Evolutionary conservation across 2,797 vertebrate species (phyloP).

Genomic region (Darevskia nairensis): DNA sequence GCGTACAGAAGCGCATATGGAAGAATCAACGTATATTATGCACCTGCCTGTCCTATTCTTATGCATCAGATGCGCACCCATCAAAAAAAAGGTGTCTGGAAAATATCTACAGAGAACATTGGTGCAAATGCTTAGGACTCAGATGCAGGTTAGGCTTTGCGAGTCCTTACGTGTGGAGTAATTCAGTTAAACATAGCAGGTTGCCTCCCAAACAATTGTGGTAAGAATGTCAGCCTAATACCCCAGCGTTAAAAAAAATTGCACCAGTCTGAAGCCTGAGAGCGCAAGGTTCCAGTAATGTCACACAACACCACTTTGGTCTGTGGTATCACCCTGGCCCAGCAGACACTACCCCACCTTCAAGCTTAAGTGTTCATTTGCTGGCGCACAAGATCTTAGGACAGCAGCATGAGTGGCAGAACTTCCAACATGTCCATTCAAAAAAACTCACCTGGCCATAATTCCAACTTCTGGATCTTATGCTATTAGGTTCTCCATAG

Average conservation of each 20-base stretch:
- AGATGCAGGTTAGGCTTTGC: not conserved
- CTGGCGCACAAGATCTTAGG: not conserved
- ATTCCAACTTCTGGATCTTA: slow-evolving; percentile 90
- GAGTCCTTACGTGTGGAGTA: not conserved
- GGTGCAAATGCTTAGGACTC: not conserved
- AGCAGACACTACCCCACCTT: no score
- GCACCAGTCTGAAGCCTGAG: not conserved
- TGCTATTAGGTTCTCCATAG: slow-evolving; percentile 83
- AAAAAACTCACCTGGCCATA: slow-evolving; percentile 89
- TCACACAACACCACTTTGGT: not conserved
- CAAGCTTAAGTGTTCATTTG: not conserved
- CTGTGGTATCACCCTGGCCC: not conserved
- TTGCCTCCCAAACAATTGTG: no score
- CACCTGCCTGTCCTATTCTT: not conserved
- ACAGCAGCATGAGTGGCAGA: not conserved
- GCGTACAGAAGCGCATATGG: not conserved
- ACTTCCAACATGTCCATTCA: not conserved
- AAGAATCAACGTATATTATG: not conserved
- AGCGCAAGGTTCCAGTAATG: not conserved
- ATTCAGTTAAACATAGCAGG: not conserved
- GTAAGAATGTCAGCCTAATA: not conserved
- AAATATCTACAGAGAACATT: not conserved
- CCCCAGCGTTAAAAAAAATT: no score
- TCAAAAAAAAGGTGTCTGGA: not conserved
- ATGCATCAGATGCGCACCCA: not conserved